These are phyloP conservation scores for Siderastrea siderea DNA, from an alignment of 92 coral and sea anemone genomes.

Conservation along the genomic window DNA sequence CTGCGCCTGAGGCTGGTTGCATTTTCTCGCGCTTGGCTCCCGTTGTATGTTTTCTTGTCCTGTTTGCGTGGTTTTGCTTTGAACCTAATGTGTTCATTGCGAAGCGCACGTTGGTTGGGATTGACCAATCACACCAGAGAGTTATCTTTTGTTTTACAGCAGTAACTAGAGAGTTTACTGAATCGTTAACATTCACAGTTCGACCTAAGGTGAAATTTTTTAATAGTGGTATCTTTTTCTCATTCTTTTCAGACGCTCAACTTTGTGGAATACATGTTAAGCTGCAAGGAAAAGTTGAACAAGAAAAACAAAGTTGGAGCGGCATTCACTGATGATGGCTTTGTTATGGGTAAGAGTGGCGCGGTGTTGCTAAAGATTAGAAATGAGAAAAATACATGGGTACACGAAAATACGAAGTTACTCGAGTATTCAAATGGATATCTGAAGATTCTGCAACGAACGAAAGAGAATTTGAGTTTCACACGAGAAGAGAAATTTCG, in stretches of 20 bases:
- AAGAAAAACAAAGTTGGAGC: constrained; percentile 99
- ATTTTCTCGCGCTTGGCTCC: too few species aligned
- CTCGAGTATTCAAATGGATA: too few species aligned
- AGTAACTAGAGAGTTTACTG: neutral
- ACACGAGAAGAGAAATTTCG: too few species aligned
- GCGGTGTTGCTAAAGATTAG: too few species aligned
- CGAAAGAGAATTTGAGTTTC: neutral
- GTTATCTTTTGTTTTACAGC: neutral
- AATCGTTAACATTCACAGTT: neutral
- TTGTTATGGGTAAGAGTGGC: constrained; percentile 91
- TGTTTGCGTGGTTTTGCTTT: too few species aligned
- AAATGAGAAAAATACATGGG: too few species aligned
- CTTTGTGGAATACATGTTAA: constrained; percentile 97
- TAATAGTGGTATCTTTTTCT: neutral
- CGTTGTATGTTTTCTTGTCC: too few species aligned
- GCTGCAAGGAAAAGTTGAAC: constrained; percentile 96
- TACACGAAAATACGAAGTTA: too few species aligned
- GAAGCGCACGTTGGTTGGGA: too few species aligned
- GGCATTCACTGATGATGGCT: constrained; percentile 98
- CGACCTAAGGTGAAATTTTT: neutral
- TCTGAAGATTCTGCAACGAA: neutral
- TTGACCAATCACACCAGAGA: too few species aligned
- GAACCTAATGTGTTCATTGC: too few species aligned
- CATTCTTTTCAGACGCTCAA: constrained; percentile 81
- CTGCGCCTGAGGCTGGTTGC: too few species aligned